Percentiles rank a stretch among this genome's conserved stretches.
Evolutionary conservation across 2,797 vertebrate genomes (phyloP).

Genomic region (Hippopotamyrus pictus): DNA sequence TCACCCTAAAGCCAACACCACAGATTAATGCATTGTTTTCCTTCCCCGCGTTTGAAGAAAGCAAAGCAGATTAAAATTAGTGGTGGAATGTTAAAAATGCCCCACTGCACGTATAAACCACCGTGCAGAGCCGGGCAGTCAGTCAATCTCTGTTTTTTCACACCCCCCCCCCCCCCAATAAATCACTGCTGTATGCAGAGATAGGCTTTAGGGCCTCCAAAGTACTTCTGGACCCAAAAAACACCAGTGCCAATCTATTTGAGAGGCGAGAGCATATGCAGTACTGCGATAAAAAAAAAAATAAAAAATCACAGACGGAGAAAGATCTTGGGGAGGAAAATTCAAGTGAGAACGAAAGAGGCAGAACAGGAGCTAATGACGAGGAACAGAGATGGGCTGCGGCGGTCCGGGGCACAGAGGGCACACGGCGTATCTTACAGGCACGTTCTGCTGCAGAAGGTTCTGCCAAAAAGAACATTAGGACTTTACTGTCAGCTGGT

Average conservation of each 20-base stretch:
- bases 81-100: conserved; percentile 59
- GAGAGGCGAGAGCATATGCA: not conserved
- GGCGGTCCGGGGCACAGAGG: not conserved
- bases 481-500: conserved; percentile 7
- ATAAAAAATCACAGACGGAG: not conserved
- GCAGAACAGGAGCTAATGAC: not conserved
- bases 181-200: not conserved
- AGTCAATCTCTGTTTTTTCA: conserved; percentile 38
- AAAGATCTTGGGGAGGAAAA: not conserved
- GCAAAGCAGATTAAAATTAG: conserved; percentile 63
- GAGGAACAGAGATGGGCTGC: not conserved
- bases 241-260: not conserved
- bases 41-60: conserved; percentile 42
- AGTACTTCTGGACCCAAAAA: not conserved
- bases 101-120: conserved; percentile 46
- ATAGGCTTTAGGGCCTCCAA: not conserved
- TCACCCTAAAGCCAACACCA: conserved; percentile 53
- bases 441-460: not conserved
- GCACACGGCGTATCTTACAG: not conserved
- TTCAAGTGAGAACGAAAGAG: not conserved
- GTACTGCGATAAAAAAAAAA: not conserved
- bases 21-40: conserved; percentile 57
- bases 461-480: not conserved
- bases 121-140: conserved; percentile 36
- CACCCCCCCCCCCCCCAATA: conserved; percentile 7